These are phyloP conservation scores for Falco rusticolus DNA, from an alignment of 2,797 vertebrate genomes.

Conservation along the genomic window DNA sequence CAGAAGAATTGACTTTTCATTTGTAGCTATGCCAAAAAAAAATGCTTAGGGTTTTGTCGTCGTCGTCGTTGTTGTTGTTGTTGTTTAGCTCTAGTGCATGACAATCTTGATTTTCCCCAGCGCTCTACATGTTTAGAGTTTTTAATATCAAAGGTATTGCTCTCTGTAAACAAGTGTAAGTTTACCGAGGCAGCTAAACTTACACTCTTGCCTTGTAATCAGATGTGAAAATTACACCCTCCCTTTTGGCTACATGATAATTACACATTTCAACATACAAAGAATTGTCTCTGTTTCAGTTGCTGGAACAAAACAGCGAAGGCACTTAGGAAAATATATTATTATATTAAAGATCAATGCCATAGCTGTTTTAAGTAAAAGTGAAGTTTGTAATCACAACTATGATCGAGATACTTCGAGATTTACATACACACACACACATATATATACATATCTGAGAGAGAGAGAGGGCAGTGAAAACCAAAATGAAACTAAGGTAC, in stretches of 20 bases:
- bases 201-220: constrained; percentile 89
- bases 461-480: background rate
- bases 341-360: constrained; percentile 81
- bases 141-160: constrained; percentile 83
- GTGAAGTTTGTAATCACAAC: constrained; percentile 75
- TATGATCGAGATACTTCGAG: constrained; percentile 64
- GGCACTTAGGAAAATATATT: constrained; percentile 78
- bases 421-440: constrained; percentile 23
- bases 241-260: constrained; percentile 92
- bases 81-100: constrained; percentile 52
- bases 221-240: constrained; percentile 92
- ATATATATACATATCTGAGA: background rate
- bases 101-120: constrained; percentile 64
- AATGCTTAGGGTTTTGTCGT: background rate
- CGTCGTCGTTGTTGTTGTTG: background rate
- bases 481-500: constrained; percentile 38
- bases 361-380: constrained; percentile 71
- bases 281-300: constrained; percentile 86
- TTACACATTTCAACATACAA: constrained; percentile 88
- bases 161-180: constrained; percentile 83
- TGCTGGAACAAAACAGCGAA: constrained; percentile 79
- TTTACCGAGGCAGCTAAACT: constrained; percentile 79
- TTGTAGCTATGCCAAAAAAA: constrained; percentile 59
- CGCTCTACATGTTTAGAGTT: constrained; percentile 70
- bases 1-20: constrained; percentile 60